Percentiles rank a stretch among this genome's conserved stretches.
Conservation (phyloP, 2,888 invertebrate species). For the Agrypnus murinus region DNA sequence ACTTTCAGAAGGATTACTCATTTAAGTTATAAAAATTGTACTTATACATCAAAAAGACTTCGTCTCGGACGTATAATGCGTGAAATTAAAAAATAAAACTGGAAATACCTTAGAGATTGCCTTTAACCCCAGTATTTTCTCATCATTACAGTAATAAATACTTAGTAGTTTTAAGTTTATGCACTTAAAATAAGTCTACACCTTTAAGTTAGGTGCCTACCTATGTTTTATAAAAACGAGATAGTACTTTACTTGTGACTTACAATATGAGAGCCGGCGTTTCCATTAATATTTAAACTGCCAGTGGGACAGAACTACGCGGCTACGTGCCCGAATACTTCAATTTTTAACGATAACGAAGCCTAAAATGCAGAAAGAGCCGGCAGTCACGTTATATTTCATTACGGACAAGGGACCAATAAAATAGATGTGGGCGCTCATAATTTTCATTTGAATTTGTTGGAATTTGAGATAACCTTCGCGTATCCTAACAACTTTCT, state of each 20-base stretch:
- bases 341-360: slow-evolving; percentile 47
- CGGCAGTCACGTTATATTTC: slow-evolving; percentile 44
- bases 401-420: slow-evolving; percentile 40
- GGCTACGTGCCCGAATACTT: slow-evolving; percentile 44
- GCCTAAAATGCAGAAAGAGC: slow-evolving; percentile 41
- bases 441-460: slow-evolving; percentile 43
- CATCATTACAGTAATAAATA: too few relatives aligned
- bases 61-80: slow-evolving; percentile 21
- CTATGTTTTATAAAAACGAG: too few relatives aligned
- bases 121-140: too few relatives aligned
- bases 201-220: too few relatives aligned
- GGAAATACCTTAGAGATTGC: too few relatives aligned
- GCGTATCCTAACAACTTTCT: slow-evolving; percentile 22
- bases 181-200: too few relatives aligned
- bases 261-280: slow-evolving; percentile 23
- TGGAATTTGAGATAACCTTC: slow-evolving; percentile 36
- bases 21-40: slow-evolving; percentile 47
- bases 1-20: slow-evolving; percentile 44
- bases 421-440: slow-evolving; percentile 41
- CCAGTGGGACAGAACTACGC: slow-evolving; percentile 33
- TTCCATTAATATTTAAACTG: slow-evolving; percentile 34
- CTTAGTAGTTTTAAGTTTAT: too few relatives aligned
- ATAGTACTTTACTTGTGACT: slow-evolving; percentile 20
- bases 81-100: slow-evolving; percentile 22
- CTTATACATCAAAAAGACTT: slow-evolving; percentile 37